These are phyloP conservation scores for Thunnus thynnus DNA, from an alignment of 2,113 vertebrate genomes.

Conservation along the genomic window DNA sequence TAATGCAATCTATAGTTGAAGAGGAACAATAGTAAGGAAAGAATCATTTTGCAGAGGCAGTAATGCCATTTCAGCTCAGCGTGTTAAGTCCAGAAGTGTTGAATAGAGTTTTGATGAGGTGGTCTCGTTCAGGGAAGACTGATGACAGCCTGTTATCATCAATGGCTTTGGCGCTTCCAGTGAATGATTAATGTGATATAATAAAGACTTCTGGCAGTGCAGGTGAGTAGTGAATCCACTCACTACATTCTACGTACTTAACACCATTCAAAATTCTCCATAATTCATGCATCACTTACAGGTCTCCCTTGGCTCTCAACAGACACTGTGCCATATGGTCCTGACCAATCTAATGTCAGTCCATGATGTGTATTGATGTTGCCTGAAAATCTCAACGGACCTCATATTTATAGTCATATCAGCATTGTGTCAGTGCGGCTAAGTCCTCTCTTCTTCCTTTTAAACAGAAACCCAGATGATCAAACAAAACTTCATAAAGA, in stretches of 20 bases:
- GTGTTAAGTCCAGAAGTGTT: conserved; percentile 1
- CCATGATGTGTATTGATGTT: conserved; percentile 25
- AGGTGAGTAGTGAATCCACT: conserved; percentile 42
- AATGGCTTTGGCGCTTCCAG: conserved; percentile 19
- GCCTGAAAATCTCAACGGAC: conserved; percentile 23
- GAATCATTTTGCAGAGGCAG: neutral
- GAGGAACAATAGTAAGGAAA: conserved; percentile 12
- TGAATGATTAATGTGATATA: conserved; percentile 53
- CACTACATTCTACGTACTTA: conserved; percentile 31
- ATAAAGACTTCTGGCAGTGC: conserved; percentile 32
- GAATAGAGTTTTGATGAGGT: conserved; percentile 42
- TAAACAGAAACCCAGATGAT: conserved; percentile 50
- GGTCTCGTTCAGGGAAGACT: conserved; percentile 35
- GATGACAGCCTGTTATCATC: conserved; percentile 42
- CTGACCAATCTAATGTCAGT: conserved; percentile 34
- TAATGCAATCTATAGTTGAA: neutral
- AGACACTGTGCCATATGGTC: conserved; percentile 57
- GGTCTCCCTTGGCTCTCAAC: conserved; percentile 29
- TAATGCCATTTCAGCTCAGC: conserved; percentile 11
- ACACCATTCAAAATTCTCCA: conserved; percentile 14
- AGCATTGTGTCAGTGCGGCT: conserved; percentile 35
- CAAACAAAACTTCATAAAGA: conserved; percentile 63
- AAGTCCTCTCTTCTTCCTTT: conserved; percentile 12
- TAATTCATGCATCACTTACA: conserved; percentile 62
- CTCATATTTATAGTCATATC: conserved; percentile 52